Evolutionary conservation across 2,888 invertebrate genomes (phyloP).

Genomic region (Tipula helvola): DNA sequence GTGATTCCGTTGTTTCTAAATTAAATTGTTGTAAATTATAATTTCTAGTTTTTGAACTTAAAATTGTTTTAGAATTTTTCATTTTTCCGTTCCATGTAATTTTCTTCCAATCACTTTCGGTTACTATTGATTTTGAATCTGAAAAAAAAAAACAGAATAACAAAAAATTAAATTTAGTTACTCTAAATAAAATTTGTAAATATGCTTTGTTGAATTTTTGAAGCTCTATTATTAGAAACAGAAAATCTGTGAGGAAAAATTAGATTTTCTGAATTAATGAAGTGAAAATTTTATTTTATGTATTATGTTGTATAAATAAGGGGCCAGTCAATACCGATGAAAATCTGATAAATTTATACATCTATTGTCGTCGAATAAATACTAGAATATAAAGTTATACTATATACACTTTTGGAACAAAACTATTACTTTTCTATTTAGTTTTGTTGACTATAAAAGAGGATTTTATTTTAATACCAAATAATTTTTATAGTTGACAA

Average conservation of each 20-base stretch:
- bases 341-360: background rate
- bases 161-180: background rate
- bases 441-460: background rate
- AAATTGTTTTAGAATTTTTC: conserved; percentile 8
- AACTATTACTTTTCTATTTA: background rate
- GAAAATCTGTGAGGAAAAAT: background rate
- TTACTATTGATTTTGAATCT: conserved; percentile 38
- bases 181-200: background rate
- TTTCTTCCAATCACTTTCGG: conserved; percentile 37
- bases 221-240: background rate
- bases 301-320: background rate
- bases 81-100: conserved; percentile 18
- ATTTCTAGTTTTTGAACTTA: background rate
- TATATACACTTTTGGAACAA: background rate
- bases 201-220: background rate
- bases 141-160: conserved; percentile 19
- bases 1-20: conserved; percentile 35
- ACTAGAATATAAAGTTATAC: background rate
- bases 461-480: background rate
- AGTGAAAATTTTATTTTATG: background rate
- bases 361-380: background rate
- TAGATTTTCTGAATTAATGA: background rate
- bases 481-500: background rate
- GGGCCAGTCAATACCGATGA: background rate
- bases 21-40: background rate